Evolutionary conservation across 2,888 invertebrate species (phyloP).

Genomic region (Phrixothrix hirtus): DNA sequence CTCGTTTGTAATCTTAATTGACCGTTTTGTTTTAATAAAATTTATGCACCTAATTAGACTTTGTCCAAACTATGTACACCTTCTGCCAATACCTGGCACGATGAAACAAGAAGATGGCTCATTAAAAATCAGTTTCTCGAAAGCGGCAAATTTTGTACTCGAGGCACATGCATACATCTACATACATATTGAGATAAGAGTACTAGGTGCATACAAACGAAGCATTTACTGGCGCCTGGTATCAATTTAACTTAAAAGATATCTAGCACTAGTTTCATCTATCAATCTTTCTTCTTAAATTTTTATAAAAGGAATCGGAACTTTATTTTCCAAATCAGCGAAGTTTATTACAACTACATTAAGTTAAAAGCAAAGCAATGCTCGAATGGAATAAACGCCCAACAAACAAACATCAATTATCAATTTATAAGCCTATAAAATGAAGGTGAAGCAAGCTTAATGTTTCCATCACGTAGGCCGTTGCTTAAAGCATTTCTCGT

Average conservation of each 20-base stretch:
- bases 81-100: too few relatives aligned
- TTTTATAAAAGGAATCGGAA: too few relatives aligned
- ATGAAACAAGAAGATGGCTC: too few relatives aligned
- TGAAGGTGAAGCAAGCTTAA: slow-evolving; percentile 20
- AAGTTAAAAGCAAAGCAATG: slow-evolving; percentile 3
- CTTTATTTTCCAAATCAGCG: not conserved
- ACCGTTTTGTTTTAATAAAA: not conserved
- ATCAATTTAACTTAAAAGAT: too few relatives aligned
- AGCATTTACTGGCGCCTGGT: slow-evolving; percentile 5
- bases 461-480: slow-evolving; percentile 22
- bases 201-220: slow-evolving; percentile 28
- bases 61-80: too few relatives aligned
- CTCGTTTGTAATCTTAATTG: too few relatives aligned
- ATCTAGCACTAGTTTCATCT: slow-evolving; percentile 11
- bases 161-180: slow-evolving; percentile 5
- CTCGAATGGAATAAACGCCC: not conserved
- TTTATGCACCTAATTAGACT: not conserved
- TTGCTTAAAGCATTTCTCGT: slow-evolving; percentile 18
- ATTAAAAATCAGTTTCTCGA: too few relatives aligned
- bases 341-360: not conserved
- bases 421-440: slow-evolving; percentile 17
- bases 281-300: slow-evolving; percentile 6
- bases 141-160: slow-evolving; percentile 24
- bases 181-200: slow-evolving; percentile 23
- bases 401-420: slow-evolving; percentile 16